Evolutionary conservation across 2,888 invertebrate species (phyloP), one percentile per base, ranked within the genome.

Genomic region (Acronicta alni): DNA sequence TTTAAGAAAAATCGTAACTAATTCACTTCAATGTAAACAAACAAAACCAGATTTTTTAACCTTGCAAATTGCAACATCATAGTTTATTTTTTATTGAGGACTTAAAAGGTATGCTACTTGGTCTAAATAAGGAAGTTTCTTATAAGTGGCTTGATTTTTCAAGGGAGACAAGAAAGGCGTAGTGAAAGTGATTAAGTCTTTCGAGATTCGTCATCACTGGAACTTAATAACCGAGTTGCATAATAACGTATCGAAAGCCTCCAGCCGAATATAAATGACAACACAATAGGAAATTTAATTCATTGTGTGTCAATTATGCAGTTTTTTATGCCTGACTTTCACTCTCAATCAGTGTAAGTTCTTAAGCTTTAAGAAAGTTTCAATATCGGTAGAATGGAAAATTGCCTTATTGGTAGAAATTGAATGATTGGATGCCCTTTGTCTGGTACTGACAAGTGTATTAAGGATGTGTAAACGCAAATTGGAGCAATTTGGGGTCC

Each of bases 191-290:
- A 57, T 20, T 17, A 45, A 43, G 41, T 23, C 46, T 54, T 38
- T 39, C 10, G 32, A 23, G n/a, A 52, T 47, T 39, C 16, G 23
- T 63, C 57, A 55, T 57, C 41, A 38, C 39, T 18, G n/a, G 48
- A 45, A 57, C 43, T 62, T 57, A 67, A 63, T 63, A 58, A 53
- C 42, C n/a, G 10, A 43, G 30, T 76, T 78, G 42, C 52, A 61
- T 67, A 76, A 72, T 67, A 18, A 47, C 39, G 43, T 62, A 63
- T 67, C 61, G 77, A 79, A 79, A 79, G 72, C 57, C 67, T 44
- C 20, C 47, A 63, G 54, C 61, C 72, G 58, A 67, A 73, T 79
- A 41, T 70, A 72, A 73, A 66, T 72, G 75, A 73, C 79, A 81
- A 51, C 62, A 77, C 77, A 79, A 79, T 81, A 59, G 63, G 46